Percentiles rank a stretch among this genome's conserved stretches.
phyloP scores from a whole-genome alignment of 2,113 vertebrate genomes.

The Oreochromis aureus region DNA sequence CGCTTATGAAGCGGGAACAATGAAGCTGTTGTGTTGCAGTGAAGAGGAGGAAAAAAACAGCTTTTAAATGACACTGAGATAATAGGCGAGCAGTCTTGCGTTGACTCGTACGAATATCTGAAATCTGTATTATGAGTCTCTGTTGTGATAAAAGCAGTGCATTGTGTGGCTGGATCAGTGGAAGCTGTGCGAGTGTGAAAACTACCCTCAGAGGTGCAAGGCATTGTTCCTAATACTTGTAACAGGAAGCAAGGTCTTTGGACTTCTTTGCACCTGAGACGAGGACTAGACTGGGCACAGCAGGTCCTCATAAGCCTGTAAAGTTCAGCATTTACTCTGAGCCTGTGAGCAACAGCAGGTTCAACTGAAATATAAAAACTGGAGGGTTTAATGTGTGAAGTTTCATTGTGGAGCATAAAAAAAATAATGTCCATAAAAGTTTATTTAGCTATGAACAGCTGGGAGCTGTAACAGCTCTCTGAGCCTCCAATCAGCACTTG shows the following conservation, averaged over 20 bases:
- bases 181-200: not conserved
- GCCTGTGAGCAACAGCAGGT: not conserved
- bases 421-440: not conserved
- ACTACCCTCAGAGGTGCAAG: not conserved
- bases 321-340: not conserved
- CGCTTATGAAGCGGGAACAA: conserved; percentile 43
- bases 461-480: not conserved
- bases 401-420: not conserved
- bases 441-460: not conserved
- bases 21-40: conserved; percentile 24
- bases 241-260: not conserved
- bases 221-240: conserved; percentile 15
- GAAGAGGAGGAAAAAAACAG: not conserved
- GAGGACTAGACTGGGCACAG: not conserved
- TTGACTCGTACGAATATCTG: not conserved
- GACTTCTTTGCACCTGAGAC: not conserved
- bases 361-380: not conserved
- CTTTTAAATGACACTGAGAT: conserved; percentile 41
- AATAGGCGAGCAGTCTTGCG: conserved; percentile 6
- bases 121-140: conserved; percentile 1
- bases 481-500: not conserved
- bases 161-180: conserved; percentile 6
- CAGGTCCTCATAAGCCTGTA: not conserved
- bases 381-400: not conserved
- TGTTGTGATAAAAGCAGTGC: not conserved